Percentiles rank a stretch among this genome's conserved stretches.
These are phyloP conservation scores for Leptopilina clavipes DNA, from an alignment of 1,140 invertebrate genomes.

Conservation along the genomic window DNA sequence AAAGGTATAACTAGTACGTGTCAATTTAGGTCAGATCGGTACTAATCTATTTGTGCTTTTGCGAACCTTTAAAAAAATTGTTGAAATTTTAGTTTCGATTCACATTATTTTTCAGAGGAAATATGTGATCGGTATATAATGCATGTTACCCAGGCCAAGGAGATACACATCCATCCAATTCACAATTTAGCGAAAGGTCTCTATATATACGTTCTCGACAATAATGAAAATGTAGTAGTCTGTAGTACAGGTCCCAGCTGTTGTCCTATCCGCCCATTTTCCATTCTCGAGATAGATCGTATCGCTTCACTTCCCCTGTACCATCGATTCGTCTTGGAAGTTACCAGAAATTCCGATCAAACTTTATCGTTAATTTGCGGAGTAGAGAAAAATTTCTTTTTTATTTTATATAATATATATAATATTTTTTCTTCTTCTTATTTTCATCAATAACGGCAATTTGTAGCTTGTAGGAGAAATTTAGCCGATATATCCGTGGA, in stretches of 20 bases:
- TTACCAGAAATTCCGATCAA: neutral
- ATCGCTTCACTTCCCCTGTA: neutral
- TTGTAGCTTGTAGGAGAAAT: too few relatives aligned
- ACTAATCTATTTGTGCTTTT: too few relatives aligned
- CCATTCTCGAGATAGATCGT: neutral
- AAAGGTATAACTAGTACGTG: neutral
- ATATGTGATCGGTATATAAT: neutral
- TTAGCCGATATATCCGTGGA: too few relatives aligned
- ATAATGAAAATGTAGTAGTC: conserved; percentile 21
- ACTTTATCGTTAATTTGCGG: neutral
- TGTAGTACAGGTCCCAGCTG: conserved; percentile 1
- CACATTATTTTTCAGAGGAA: too few relatives aligned
- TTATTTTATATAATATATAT: too few relatives aligned
- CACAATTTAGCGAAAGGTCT: conserved; percentile 1
- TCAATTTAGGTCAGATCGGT: neutral
- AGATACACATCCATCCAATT: neutral
- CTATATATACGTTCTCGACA: neutral
- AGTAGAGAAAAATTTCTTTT: too few relatives aligned
- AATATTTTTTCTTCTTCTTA: too few relatives aligned
- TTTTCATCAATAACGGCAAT: too few relatives aligned
- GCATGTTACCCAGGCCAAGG: neutral
- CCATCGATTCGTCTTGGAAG: neutral
- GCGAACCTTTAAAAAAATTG: too few relatives aligned
- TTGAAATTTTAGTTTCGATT: too few relatives aligned
- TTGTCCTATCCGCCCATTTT: conserved; percentile 1